Base-by-base conservation (phyloP, 2,113 vertebrate genomes). In the Tringa solitaria region DNA sequence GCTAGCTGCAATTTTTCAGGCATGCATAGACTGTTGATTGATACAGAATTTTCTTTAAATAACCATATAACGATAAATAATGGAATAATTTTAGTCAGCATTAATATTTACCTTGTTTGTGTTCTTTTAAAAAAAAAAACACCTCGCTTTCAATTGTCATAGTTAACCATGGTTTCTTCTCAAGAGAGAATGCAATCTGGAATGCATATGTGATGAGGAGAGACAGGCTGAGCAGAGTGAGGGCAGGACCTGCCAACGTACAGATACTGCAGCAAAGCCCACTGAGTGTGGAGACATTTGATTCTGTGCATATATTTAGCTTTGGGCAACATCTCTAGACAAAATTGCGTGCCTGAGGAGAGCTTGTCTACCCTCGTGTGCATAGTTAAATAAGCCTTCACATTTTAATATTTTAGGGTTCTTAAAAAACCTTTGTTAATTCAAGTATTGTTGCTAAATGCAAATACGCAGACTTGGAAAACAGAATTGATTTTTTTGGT, bases 221-320 rank as follows among this genome's bases (percentile, higher is more conserved):
- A 59, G 81, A 7, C 33, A 56, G 51, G 80, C 70, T 68, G 35
- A 76, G 46, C 67, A 57, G 53, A 33, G 35, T 1, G 51, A 84
- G 54, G 46, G 60, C 43, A n/a, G 67, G 56, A 68, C 57, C 43
- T 33, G 33, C 24, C 78, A 43, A 43, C 10, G 9, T 17, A 19
- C 23, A 54, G 33, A 23, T 6, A 3, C 20, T 43, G 79, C 76
- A 70, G 79, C 43, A 32, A 17, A 51, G 37, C 82, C 74, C 0
- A 0, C 8, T 10, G 5, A 41, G 7, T 0, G 1, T 10, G 33
- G 56, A 72, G 37, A 9, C 37, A 0, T 70, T 79, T 77, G 63
- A n/a, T 54, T 77, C 63, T 51, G 21, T 50, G 60, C 24, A 14
- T 51, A 35, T 53, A 78, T 77, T 78, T 84, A 73, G 64, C 88